These are phyloP conservation scores for Tetrapedia diversipes DNA, from an alignment of 2,888 invertebrate genomes.

Conservation along the genomic window DNA sequence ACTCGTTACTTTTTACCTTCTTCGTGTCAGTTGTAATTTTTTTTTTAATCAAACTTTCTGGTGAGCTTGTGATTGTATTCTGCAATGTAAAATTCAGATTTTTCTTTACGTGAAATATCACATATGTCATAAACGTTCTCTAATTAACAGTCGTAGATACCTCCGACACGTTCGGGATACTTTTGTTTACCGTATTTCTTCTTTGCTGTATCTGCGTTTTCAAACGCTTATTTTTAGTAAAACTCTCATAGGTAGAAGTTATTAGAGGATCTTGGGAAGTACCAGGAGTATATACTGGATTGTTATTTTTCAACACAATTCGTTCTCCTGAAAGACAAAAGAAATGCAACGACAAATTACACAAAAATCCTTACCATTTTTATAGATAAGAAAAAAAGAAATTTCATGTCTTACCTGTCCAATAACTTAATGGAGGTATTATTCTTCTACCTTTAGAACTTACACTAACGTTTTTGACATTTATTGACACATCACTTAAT, in stretches of 20 bases:
- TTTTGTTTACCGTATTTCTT: not conserved
- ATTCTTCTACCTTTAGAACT: conserved; percentile 75
- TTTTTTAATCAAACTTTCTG: not conserved
- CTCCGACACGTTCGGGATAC: not conserved
- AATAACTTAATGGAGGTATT: conserved; percentile 73
- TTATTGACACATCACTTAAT: conserved; percentile 33
- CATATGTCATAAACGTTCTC: not conserved
- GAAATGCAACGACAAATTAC: not conserved
- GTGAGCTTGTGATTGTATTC: not conserved
- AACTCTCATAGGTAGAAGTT: not conserved
- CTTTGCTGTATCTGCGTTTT: not conserved
- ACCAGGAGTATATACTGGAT: conserved; percentile 70
- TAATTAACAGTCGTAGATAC: not conserved
- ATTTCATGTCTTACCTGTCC: conserved; percentile 67
- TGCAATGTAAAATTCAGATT: not conserved
- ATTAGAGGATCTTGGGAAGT: conserved; percentile 6
- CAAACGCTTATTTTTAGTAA: not conserved
- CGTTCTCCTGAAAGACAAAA: conserved; percentile 69
- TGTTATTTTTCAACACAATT: conserved; percentile 65
- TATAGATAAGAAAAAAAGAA: not conserved
- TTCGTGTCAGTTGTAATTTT: not conserved
- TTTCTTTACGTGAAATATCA: not conserved
- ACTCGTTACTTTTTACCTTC: not conserved
- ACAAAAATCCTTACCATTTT: not conserved
- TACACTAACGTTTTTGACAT: conserved; percentile 56